Evolutionary conservation across 1,140 invertebrate species (phyloP).

Genomic region (Drosophila bifasciata): DNA sequence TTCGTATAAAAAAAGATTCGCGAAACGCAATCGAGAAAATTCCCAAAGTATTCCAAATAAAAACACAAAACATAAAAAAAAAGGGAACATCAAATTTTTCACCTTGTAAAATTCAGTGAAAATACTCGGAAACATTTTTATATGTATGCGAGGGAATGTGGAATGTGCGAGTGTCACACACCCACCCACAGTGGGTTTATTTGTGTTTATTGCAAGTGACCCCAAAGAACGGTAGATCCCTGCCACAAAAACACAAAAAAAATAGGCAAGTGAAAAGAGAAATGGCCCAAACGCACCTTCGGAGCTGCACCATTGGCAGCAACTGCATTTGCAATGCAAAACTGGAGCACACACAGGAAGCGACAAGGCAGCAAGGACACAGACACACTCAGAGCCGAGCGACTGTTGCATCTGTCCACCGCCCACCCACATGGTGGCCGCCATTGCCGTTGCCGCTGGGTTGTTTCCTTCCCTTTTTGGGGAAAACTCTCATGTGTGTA

Average conservation of each 20-base stretch:
- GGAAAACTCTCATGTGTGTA: neutral
- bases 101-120: constrained; percentile 52
- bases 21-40: constrained; percentile 8
- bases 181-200: constrained; percentile 28
- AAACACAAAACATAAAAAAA: no score
- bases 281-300: constrained; percentile 27
- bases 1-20: neutral
- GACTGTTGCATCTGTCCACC: constrained; percentile 55
- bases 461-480: neutral
- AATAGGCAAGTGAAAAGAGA: constrained; percentile 9
- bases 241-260: constrained; percentile 9
- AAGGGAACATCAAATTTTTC: constrained; percentile 56
- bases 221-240: constrained; percentile 32
- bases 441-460: neutral
- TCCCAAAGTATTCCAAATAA: constrained; percentile 25
- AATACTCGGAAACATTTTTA: constrained; percentile 19
- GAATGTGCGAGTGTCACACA: constrained; percentile 14
- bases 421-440: neutral
- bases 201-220: constrained; percentile 58
- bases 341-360: constrained; percentile 69
- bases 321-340: constrained; percentile 68
- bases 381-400: constrained; percentile 1
- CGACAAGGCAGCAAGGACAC: constrained; percentile 44
- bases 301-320: constrained; percentile 5
- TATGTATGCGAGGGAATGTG: constrained; percentile 14